Evolutionary conservation across 2,888 invertebrate genomes (phyloP).

Genomic region (Parnassius smintheus): DNA sequence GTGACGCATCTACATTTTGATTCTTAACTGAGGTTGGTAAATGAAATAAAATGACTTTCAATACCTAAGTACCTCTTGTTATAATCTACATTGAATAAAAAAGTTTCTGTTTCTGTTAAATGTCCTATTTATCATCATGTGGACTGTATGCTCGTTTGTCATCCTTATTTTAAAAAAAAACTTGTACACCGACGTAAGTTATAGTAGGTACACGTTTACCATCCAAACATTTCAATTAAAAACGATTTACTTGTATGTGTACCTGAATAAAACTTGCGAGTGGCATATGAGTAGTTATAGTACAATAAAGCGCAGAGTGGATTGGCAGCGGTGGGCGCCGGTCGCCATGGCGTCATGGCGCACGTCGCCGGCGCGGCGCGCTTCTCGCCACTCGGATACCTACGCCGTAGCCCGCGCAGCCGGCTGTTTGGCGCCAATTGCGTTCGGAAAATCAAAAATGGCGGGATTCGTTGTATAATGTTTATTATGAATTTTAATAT

Average conservation of each 20-base stretch:
- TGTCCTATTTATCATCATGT: too few relatives aligned
- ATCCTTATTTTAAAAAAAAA: too few relatives aligned
- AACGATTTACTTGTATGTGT: constrained; percentile 2
- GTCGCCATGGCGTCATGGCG: constrained; percentile 35
- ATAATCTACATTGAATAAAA: too few relatives aligned
- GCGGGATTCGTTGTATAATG: constrained; percentile 11
- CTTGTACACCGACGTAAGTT: neutral
- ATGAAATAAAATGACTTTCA: too few relatives aligned
- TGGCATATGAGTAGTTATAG: constrained; percentile 19
- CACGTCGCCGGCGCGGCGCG: constrained; percentile 45
- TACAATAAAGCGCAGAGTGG: constrained; percentile 23
- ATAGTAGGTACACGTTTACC: neutral
- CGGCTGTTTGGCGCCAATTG: constrained; percentile 31
- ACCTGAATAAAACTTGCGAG: constrained; percentile 28
- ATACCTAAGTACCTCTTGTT: too few relatives aligned
- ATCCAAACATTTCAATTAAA: neutral
- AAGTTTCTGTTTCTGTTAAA: too few relatives aligned
- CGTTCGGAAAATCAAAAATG: constrained; percentile 22
- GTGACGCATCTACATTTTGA: too few relatives aligned
- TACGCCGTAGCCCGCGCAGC: constrained; percentile 37
- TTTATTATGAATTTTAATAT: neutral
- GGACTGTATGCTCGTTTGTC: too few relatives aligned
- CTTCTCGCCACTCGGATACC: constrained; percentile 30
- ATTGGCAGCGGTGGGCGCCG: constrained; percentile 17
- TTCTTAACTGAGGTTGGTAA: too few relatives aligned